These are phyloP conservation scores for Orchesella cincta DNA, from an alignment of 1,140 invertebrate genomes.

Conservation along the genomic window DNA sequence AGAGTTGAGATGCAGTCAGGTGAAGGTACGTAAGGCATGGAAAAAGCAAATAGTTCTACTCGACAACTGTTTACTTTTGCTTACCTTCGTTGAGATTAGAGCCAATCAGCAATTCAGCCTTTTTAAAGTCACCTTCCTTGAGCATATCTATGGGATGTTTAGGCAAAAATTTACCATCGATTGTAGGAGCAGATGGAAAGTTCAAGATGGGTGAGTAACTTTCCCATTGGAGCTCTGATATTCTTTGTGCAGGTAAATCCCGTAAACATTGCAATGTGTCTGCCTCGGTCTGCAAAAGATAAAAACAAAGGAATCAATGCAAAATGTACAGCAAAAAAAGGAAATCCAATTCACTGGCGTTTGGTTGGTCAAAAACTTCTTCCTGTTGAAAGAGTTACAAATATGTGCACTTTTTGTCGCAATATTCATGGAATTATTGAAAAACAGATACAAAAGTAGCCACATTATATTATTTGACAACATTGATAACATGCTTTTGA, in stretches of 20 bases:
- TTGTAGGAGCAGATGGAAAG: constrained; percentile 83
- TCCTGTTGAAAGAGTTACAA: too few species aligned
- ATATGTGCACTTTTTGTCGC: too few species aligned
- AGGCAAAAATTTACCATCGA: constrained; percentile 80
- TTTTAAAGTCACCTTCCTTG: constrained; percentile 75
- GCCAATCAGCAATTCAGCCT: constrained; percentile 81
- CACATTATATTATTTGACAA: too few species aligned
- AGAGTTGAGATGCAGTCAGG: not conserved
- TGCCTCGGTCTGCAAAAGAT: constrained; percentile 10
- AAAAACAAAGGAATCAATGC: not conserved
- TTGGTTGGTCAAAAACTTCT: too few species aligned
- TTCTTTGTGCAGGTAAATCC: constrained; percentile 77
- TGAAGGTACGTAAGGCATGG: not conserved
- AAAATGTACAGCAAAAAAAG: not conserved
- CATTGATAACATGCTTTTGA: too few species aligned
- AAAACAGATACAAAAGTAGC: too few species aligned
- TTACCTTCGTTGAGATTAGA: constrained; percentile 87
- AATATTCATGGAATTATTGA: too few species aligned
- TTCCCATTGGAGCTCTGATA: constrained; percentile 85
- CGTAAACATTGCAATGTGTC: constrained; percentile 70
- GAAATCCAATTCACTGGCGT: too few species aligned
- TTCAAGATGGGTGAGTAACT: constrained; percentile 85
- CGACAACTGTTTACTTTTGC: constrained; percentile 47
- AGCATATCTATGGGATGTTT: constrained; percentile 80
- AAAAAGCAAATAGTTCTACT: not conserved